Conservation (phyloP, 2,888 invertebrate species). For the Drosophila lacicola region DNA sequence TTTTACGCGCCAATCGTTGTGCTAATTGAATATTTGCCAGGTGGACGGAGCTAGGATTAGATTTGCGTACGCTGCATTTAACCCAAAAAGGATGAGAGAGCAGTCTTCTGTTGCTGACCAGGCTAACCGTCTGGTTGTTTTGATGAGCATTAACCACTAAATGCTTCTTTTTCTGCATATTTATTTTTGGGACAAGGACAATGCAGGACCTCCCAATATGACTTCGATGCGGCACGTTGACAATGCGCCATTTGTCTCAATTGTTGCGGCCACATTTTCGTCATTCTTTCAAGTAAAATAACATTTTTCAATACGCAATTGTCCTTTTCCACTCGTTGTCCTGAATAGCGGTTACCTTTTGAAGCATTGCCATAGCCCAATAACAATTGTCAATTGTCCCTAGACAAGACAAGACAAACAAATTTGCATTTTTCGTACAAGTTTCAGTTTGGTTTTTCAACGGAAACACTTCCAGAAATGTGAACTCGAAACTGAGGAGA, state of each 20-base stretch:
- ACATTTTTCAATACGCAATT: constrained; percentile 76
- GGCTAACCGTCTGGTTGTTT: constrained; percentile 42
- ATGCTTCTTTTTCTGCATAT: constrained; percentile 41
- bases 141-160: constrained; percentile 66
- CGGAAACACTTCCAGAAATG: constrained; percentile 49
- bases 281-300: constrained; percentile 63
- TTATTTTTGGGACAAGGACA: constrained; percentile 33
- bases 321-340: constrained; percentile 60
- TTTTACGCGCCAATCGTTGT: constrained; percentile 68
- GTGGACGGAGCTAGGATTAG: constrained; percentile 44
- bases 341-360: constrained; percentile 58
- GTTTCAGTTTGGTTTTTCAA: constrained; percentile 47
- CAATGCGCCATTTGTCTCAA: constrained; percentile 68
- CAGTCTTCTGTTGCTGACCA: not conserved
- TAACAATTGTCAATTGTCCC: constrained; percentile 53
- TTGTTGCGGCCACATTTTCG: constrained; percentile 51
- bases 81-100: constrained; percentile 27
- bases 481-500: constrained; percentile 8
- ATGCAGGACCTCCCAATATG: constrained; percentile 77
- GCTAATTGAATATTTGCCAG: constrained; percentile 77
- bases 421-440: constrained; percentile 73
- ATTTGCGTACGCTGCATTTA: constrained; percentile 64
- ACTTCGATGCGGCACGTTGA: constrained; percentile 66
- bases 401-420: constrained; percentile 15
- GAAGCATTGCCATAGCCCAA: constrained; percentile 49